These are phyloP conservation scores for Uloborus diversus DNA, from an alignment of 1,140 invertebrate species.

Conservation along the genomic window DNA sequence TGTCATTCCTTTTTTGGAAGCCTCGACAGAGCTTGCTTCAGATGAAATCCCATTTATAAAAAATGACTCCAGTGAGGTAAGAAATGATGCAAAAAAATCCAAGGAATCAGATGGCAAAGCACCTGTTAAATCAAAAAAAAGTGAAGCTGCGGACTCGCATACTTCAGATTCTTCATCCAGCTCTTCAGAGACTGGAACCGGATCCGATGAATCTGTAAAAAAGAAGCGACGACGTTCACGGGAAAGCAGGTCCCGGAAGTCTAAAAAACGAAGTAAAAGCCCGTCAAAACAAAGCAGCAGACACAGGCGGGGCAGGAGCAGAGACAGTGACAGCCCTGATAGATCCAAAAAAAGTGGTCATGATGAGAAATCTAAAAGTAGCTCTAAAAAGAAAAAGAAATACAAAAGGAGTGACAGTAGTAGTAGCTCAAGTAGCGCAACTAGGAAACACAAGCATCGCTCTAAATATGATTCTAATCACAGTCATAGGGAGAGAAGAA, in stretches of 20 bases:
- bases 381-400: conserved; percentile 7
- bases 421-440: conserved; percentile 2
- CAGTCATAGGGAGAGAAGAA: not conserved
- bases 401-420: conserved; percentile 17
- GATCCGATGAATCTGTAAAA: not conserved
- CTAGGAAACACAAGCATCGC: not conserved
- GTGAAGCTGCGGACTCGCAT: not conserved
- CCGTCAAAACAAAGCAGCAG: not conserved
- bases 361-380: not conserved
- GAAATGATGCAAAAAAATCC: not conserved
- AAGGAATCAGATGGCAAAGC: not conserved
- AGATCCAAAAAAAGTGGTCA: not conserved
- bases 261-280: not conserved
- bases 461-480: not conserved
- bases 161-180: too few relatives aligned
- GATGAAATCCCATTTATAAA: not conserved
- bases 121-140: not conserved
- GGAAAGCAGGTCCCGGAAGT: not conserved
- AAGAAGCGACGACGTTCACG: not conserved
- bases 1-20: not conserved
- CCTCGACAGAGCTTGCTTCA: not conserved
- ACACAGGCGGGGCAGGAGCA: not conserved
- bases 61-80: not conserved
- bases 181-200: conserved; percentile 9
- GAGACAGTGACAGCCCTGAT: conserved; percentile 20